Evolutionary conservation across 92 coral and sea anemone genomes (phyloP).

Genomic region (Actinernus sp.): DNA sequence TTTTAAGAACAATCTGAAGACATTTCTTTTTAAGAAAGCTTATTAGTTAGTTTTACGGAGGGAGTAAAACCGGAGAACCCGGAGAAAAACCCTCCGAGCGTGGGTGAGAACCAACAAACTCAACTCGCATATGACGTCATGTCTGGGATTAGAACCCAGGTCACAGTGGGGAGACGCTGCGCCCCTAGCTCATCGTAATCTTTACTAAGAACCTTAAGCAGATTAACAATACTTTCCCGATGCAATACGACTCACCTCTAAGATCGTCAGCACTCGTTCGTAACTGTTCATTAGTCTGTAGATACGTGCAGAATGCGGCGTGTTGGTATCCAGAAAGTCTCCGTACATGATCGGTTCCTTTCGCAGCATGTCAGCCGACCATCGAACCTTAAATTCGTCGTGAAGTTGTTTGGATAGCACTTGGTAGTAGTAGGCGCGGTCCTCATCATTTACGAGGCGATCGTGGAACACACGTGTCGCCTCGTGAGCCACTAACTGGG

Average conservation of each 20-base stretch:
- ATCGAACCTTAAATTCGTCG: constrained; percentile 68
- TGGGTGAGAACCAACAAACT: too few species aligned
- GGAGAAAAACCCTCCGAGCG: too few species aligned
- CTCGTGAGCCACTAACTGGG: constrained; percentile 88
- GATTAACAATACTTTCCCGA: too few species aligned
- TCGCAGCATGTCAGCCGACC: constrained; percentile 60
- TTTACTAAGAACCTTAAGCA: too few species aligned
- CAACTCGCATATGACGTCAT: too few species aligned
- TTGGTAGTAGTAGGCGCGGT: constrained; percentile 80
- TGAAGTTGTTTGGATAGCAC: constrained; percentile 79
- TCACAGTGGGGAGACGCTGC: too few species aligned
- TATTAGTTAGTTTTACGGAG: too few species aligned
- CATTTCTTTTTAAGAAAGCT: too few species aligned
- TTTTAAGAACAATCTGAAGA: too few species aligned
- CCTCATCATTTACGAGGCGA: constrained; percentile 86
- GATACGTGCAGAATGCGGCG: constrained; percentile 56
- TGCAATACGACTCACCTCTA: constrained; percentile 77
- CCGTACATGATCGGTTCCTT: constrained; percentile 86
- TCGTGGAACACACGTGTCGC: constrained; percentile 95
- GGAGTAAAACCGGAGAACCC: too few species aligned
- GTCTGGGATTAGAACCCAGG: too few species aligned
- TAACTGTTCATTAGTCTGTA: constrained; percentile 78
- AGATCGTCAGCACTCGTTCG: constrained; percentile 68
- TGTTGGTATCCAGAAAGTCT: constrained; percentile 78
- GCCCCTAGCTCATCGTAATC: too few species aligned